These are phyloP conservation scores for Tiliqua scincoides DNA, from an alignment of 2,113 vertebrate genomes.

Conservation along the genomic window DNA sequence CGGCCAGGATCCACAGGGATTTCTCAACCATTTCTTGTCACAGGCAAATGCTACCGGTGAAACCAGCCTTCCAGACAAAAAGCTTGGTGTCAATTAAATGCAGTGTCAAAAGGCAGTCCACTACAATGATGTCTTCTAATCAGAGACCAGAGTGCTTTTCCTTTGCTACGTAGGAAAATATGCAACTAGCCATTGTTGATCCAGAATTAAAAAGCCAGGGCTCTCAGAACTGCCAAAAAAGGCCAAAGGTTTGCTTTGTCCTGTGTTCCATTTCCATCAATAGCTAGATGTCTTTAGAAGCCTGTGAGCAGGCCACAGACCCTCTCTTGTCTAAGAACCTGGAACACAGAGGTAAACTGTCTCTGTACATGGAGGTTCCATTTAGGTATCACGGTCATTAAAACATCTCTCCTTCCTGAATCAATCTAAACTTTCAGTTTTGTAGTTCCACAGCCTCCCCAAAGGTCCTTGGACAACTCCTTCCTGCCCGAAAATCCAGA, in stretches of 20 bases:
- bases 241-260: not conserved
- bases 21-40: not conserved
- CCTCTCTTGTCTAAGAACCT: not conserved
- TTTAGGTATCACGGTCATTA: not conserved
- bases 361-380: not conserved
- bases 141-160: not conserved
- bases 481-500: no score
- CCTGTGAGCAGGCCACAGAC: not conserved
- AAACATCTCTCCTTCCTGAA: not conserved
- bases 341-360: not conserved
- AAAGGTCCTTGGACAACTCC: not conserved
- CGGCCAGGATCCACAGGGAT: not conserved
- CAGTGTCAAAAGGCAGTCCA: not conserved
- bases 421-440: not conserved
- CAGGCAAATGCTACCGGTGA: not conserved
- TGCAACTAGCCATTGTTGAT: not conserved
- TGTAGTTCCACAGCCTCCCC: not conserved
- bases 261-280: not conserved
- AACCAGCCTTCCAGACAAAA: no score
- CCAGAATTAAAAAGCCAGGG: not conserved
- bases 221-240: no score
- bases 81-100: no score
- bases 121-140: no score
- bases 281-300: not conserved
- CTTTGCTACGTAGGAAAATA: not conserved